phyloP scores from a whole-genome alignment of 2,888 invertebrate species.

The Leptarthrus brevirostris region DNA sequence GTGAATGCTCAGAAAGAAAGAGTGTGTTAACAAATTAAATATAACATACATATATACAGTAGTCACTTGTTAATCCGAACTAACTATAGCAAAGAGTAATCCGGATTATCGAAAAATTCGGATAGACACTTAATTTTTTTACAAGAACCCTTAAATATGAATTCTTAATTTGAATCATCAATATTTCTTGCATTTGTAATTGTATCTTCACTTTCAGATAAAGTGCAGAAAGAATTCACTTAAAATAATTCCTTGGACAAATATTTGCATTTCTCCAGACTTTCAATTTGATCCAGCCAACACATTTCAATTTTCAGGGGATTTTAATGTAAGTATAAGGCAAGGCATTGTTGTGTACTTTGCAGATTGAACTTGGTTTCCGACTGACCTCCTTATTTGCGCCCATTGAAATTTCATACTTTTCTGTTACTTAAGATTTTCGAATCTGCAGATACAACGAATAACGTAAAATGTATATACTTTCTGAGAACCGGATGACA shows the following conservation, averaged over 20 bases:
- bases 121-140: too few relatives aligned
- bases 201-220: too few relatives aligned
- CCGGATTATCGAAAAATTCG: too few relatives aligned
- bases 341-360: slow-evolving; percentile 27
- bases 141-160: too few relatives aligned
- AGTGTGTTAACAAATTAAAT: too few relatives aligned
- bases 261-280: slow-evolving; percentile 7
- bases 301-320: slow-evolving; percentile 17
- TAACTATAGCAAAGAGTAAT: too few relatives aligned
- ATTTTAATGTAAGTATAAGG: neutral
- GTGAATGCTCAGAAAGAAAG: too few relatives aligned
- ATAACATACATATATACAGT: too few relatives aligned
- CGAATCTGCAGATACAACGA: neutral
- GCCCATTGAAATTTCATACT: slow-evolving; percentile 4
- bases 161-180: too few relatives aligned
- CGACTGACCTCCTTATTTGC: slow-evolving; percentile 25
- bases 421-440: neutral
- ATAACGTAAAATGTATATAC: slow-evolving; percentile 2
- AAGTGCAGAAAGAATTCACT: too few relatives aligned
- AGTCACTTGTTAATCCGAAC: too few relatives aligned
- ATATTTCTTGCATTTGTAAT: too few relatives aligned
- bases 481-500: neutral
- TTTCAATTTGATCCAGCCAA: slow-evolving; percentile 18
- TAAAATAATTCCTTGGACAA: slow-evolving; percentile 25
- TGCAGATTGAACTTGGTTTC: slow-evolving; percentile 25